Base-by-base conservation (phyloP, 2,113 vertebrate genomes). In the Aleadryas rufinucha region DNA sequence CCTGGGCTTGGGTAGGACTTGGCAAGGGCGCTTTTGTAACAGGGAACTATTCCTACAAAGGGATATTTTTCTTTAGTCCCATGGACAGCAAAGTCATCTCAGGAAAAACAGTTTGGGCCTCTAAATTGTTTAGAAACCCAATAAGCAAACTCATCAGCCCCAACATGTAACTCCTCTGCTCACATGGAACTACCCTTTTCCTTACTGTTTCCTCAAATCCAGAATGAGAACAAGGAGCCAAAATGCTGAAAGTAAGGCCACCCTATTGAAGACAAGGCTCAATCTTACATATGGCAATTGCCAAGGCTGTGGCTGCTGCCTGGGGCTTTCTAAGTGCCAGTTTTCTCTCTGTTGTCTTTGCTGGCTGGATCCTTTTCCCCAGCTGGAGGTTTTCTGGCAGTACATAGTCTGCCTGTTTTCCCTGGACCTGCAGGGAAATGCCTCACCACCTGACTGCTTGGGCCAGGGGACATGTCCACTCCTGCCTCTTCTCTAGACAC, bases 361-460 rank as follows among this genome's bases (percentile, higher is more conserved):
- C 39, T 75, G 52, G 6, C 13, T 45, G 39, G 10, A 76, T 71
- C 21, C 21, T 71, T 59, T 83, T 2, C 1, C 20, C 30, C 39
- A 76, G 15, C 39, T 83, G 52, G 22, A 35, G 64, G 53, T 6
- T 41, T 80, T 71, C 59, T 47, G 33, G 57, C 39, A 35, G 11
- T 1, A 1, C 21, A 16, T 6, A 10, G 7, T 39, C 42, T 59
- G 37, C 31, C 27, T 0, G 1, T 16, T 63, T 4, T 16, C 42
- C 9, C 8, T 2, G 1, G 12, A 18, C 2, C 39, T 0, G 0
- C 30, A 60, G 27, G 12, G 60, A 70, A 81, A 44, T 1, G 1
- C 37, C 30, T 65, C 16, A 27, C 71, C 11, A 19, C 2, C 3
- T 26, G 17, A 16, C 10, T 30, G 4, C 22, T 13, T 14, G 7